Evolutionary conservation across 2,113 vertebrate species (phyloP).

Genomic region (Alligator sinensis): DNA sequence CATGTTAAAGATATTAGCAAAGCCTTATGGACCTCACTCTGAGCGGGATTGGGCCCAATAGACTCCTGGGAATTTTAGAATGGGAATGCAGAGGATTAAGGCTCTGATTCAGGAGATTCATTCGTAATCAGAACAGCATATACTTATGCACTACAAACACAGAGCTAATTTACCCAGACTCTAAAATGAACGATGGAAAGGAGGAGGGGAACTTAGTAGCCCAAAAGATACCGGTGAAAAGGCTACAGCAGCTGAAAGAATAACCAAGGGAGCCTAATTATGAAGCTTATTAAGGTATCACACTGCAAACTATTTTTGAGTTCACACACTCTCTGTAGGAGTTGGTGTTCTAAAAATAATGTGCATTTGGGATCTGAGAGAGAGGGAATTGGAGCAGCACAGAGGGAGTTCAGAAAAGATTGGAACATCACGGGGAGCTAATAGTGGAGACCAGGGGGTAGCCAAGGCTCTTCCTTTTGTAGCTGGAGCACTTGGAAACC

Average conservation of each 20-base stretch:
- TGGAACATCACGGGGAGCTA: conserved; percentile 24
- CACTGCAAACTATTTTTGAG: conserved; percentile 60
- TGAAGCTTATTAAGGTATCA: conserved; percentile 51
- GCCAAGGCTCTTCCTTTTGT: conserved; percentile 4
- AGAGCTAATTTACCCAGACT: not conserved
- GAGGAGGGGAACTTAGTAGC: not conserved
- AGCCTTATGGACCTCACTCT: not conserved
- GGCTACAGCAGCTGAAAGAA: conserved; percentile 50
- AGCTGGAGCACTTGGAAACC: not conserved
- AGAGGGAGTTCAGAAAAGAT: conserved; percentile 42
- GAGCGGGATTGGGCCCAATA: not conserved
- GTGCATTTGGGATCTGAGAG: not conserved
- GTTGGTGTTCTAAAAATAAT: conserved; percentile 56
- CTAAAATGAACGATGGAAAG: not conserved
- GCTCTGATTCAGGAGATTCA: not conserved
- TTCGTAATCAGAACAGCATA: conserved; percentile 4
- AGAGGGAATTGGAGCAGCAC: not conserved
- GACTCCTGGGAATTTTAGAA: not conserved
- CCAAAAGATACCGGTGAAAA: not conserved
- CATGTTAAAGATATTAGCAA: not conserved
- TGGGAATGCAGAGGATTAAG: not conserved
- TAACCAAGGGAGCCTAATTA: conserved; percentile 35
- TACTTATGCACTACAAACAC: not conserved
- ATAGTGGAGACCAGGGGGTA: conserved; percentile 1
- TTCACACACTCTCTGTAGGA: conserved; percentile 58